Evolutionary conservation across 64 coral and sea anemone species (phyloP).

Genomic region (Montipora capricornis): DNA sequence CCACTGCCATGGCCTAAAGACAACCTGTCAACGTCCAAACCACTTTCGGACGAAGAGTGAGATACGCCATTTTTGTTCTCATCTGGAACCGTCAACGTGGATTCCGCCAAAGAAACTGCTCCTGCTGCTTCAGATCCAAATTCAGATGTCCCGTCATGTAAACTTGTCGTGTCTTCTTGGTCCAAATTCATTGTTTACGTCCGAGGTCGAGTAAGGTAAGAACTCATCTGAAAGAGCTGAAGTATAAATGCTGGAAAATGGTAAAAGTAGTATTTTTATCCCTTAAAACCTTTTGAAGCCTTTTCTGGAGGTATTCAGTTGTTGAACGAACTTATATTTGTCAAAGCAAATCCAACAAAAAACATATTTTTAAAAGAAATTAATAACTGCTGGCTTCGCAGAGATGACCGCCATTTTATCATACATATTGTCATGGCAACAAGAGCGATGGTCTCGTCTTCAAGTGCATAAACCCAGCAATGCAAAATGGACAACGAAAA

Average conservation of each 20-base stretch:
- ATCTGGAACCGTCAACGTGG: conserved; percentile 28
- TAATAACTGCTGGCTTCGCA: background rate
- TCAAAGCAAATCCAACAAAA: background rate
- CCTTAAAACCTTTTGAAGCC: background rate
- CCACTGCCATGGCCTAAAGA: conserved; percentile 13
- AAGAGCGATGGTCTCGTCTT: background rate
- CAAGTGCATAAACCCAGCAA: background rate
- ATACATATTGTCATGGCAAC: conserved; percentile 36
- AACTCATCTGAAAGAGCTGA: background rate
- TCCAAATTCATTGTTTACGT: conserved; percentile 62
- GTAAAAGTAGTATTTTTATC: background rate
- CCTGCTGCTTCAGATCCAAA: conserved; percentile 49
- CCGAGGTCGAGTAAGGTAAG: background rate
- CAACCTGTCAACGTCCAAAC: conserved; percentile 41
- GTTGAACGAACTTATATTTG: background rate
- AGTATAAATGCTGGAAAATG: background rate
- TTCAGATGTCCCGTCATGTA: conserved; percentile 39
- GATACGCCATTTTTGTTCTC: conserved; percentile 73
- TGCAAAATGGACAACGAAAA: too few species aligned
- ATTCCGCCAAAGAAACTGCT: conserved; percentile 36
- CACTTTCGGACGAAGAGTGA: conserved; percentile 57
- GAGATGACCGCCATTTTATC: conserved; percentile 29
- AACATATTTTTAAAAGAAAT: background rate
- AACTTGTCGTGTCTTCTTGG: conserved; percentile 48
- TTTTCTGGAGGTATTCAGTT: background rate